phyloP scores from a whole-genome alignment of 2,113 vertebrate genomes.

The Nycticorax nycticorax region DNA sequence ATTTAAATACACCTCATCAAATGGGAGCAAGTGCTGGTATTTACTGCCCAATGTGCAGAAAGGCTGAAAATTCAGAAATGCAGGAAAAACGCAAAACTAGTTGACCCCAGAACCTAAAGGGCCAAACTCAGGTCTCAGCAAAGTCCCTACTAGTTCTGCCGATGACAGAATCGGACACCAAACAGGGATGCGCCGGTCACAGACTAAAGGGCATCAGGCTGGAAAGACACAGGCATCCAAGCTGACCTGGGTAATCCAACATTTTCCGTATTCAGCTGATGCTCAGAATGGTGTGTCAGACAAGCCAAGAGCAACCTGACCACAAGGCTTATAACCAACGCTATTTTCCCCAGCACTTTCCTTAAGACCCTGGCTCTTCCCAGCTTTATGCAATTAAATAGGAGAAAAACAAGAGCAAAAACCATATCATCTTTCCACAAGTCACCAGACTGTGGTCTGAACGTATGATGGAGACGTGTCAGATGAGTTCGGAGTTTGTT shows the following conservation, averaged over 20 bases:
- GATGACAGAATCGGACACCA: neutral
- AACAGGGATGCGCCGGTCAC: neutral
- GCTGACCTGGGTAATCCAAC: neutral
- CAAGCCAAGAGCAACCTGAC: neutral
- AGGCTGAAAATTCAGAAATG: neutral
- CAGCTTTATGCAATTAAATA: neutral
- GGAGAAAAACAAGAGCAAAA: neutral
- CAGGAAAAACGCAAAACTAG: neutral
- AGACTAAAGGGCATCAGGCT: neutral
- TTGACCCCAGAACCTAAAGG: neutral
- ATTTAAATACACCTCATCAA: neutral
- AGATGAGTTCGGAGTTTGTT: neutral
- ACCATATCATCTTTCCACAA: accelerated
- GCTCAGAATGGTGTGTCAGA: neutral
- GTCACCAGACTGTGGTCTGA: neutral
- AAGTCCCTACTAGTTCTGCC: neutral
- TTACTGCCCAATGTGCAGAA: neutral
- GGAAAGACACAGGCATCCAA: neutral
- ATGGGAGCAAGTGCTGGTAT: neutral
- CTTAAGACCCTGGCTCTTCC: neutral
- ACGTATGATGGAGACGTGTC: accelerated
- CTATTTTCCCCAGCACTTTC: neutral
- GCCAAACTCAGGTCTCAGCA: neutral
- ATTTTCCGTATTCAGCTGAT: neutral
- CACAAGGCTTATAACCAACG: neutral